Percentiles rank a stretch among this genome's conserved stretches.
phyloP scores from a whole-genome alignment of 2,113 vertebrate species.

The Bufo bufo region DNA sequence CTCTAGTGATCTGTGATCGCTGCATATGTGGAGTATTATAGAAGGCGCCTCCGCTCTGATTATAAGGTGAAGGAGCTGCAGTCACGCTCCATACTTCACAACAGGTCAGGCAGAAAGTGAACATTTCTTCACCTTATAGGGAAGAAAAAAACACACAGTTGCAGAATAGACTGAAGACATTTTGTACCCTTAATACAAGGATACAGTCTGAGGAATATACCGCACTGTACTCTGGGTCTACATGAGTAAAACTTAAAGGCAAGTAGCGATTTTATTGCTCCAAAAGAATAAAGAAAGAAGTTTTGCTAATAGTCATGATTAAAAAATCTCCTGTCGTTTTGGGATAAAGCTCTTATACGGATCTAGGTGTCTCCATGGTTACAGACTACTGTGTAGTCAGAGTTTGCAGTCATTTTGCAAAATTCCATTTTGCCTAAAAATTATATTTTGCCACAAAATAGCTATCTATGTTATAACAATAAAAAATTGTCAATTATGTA shows the following conservation, averaged over 20 bases:
- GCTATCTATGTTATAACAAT: too few relatives aligned
- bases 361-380: not conserved
- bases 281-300: too few relatives aligned
- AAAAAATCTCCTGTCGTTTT: too few relatives aligned
- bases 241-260: too few relatives aligned
- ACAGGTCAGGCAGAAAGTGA: not conserved
- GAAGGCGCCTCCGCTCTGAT: not conserved
- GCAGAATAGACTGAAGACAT: not conserved
- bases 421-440: too few relatives aligned
- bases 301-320: too few relatives aligned
- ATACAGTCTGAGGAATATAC: too few relatives aligned
- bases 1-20: conserved; percentile 37
- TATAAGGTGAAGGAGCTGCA: not conserved
- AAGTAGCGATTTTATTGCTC: too few relatives aligned
- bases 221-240: too few relatives aligned
- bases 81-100: not conserved
- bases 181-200: not conserved
- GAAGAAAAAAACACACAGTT: not conserved
- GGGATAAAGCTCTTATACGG: not conserved
- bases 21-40: not conserved
- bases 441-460: too few relatives aligned
- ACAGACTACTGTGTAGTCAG: not conserved
- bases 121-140: not conserved
- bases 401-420: not conserved
- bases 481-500: too few relatives aligned